Percentiles rank a stretch among this genome's conserved stretches.
These are phyloP conservation scores for Sarotherodon lohbergeri DNA, from an alignment of 2,113 vertebrate species.

Conservation along the genomic window DNA sequence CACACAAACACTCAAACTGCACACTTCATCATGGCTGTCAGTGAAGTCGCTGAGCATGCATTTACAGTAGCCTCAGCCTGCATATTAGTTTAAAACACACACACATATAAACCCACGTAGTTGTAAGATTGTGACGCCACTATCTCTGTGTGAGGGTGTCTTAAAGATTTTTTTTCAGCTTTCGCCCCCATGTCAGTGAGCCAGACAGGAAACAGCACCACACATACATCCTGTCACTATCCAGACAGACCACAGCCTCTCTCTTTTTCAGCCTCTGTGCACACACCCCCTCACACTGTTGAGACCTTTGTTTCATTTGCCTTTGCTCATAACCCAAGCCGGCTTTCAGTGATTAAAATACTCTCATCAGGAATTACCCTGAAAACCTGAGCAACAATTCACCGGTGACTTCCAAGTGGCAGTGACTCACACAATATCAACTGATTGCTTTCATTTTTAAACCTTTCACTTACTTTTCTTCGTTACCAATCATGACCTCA, in stretches of 20 bases:
- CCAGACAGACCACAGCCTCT: neutral
- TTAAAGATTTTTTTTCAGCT: neutral
- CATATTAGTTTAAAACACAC: neutral
- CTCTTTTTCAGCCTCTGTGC: neutral
- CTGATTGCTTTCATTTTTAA: neutral
- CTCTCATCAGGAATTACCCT: neutral
- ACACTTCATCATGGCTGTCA: constrained; percentile 36
- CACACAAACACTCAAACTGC: neutral
- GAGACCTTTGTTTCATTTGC: neutral
- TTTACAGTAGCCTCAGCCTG: constrained; percentile 1
- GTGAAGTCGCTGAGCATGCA: constrained; percentile 23
- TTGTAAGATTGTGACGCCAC: neutral
- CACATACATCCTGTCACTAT: constrained; percentile 37
- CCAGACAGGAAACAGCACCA: constrained; percentile 36
- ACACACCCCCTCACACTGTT: neutral
- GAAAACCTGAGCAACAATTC: neutral
- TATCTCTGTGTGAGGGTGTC: neutral
- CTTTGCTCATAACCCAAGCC: neutral
- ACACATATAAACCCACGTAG: neutral
- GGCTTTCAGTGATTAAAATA: neutral
- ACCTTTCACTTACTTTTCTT: neutral
- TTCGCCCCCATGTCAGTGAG: neutral
- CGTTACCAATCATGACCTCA: neutral
- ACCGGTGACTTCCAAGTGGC: neutral
- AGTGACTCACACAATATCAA: neutral